These are phyloP conservation scores for Nematostella vectensis DNA, from an alignment of 92 coral and sea anemone genomes.

Conservation along the genomic window DNA sequence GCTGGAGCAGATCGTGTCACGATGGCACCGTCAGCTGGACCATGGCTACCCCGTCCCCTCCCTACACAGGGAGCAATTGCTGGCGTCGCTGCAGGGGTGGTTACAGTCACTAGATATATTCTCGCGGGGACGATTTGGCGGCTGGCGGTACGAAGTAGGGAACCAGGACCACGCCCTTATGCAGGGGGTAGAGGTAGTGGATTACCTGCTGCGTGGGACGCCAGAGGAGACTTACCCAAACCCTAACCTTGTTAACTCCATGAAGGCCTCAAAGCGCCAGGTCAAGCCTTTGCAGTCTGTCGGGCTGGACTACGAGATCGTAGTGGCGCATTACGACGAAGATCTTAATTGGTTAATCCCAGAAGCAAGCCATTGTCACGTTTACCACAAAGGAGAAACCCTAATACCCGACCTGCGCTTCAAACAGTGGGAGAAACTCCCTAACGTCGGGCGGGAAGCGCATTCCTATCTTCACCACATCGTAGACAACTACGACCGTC, in stretches of 20 bases:
- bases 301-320: conserved; percentile 26
- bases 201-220: conserved; percentile 29
- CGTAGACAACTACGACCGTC: conserved; percentile 31
- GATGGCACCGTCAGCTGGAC: conserved; percentile 27
- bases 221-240: conserved; percentile 45
- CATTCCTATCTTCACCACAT: conserved; percentile 58
- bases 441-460: conserved; percentile 53
- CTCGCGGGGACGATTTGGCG: conserved; percentile 68
- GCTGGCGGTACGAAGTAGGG: conserved; percentile 62
- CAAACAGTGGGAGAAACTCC: conserved; percentile 43
- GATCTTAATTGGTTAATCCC: conserved; percentile 36
- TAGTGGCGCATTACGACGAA: conserved; percentile 49
- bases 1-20: conserved; percentile 26
- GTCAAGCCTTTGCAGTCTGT: background rate
- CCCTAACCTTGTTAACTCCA: conserved; percentile 43
- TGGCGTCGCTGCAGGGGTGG: conserved; percentile 46
- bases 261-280: conserved; percentile 19
- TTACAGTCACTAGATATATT: conserved; percentile 28
- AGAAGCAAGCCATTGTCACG: conserved; percentile 29
- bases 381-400: conserved; percentile 44
- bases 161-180: conserved; percentile 66
- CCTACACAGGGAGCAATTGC: conserved; percentile 34
- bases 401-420: conserved; percentile 27
- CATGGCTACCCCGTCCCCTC: conserved; percentile 68
- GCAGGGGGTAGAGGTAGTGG: conserved; percentile 59